phyloP scores from a whole-genome alignment of 2,797 vertebrate species.

The Lutjanus argentimaculatus region DNA sequence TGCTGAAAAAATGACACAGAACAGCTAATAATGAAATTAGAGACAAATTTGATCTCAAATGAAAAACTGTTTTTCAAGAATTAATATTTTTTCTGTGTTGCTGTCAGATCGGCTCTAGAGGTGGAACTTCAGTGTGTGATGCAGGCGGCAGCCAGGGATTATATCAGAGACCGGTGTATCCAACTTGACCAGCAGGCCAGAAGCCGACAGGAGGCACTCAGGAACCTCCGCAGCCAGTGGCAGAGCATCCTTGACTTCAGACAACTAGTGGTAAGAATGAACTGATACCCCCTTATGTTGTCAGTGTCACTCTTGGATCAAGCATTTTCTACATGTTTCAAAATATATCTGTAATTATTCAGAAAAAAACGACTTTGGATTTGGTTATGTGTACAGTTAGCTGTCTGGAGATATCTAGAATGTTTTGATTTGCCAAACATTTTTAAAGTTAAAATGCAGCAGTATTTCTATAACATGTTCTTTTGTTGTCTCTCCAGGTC shows the following conservation, averaged over 20 bases:
- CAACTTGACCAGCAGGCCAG: constrained; percentile 77
- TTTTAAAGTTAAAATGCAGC: not conserved
- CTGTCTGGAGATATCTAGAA: not conserved
- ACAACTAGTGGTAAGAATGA: constrained; percentile 82
- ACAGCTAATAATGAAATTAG: not conserved
- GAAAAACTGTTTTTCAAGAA: too few species aligned
- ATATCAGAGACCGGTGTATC: constrained; percentile 77
- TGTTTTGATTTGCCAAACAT: not conserved
- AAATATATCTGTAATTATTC: not conserved
- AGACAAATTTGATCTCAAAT: not conserved
- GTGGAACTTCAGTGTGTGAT: constrained; percentile 84
- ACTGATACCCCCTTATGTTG: not conserved
- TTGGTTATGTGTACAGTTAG: not conserved
- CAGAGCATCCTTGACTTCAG: constrained; percentile 86
- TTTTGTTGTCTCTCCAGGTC: constrained; percentile 63
- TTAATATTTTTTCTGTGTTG: constrained; percentile 8
- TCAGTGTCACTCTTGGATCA: not conserved
- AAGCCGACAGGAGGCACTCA: constrained; percentile 76
- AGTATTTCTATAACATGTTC: not conserved
- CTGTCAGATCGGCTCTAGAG: constrained; percentile 81
- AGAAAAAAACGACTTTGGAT: not conserved
- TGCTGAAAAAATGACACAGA: not conserved
- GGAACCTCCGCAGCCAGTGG: constrained; percentile 81
- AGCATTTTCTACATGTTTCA: not conserved
- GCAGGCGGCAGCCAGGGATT: constrained; percentile 76